phyloP scores from a whole-genome alignment of 2,113 vertebrate species.

The Scopus umbretta region DNA sequence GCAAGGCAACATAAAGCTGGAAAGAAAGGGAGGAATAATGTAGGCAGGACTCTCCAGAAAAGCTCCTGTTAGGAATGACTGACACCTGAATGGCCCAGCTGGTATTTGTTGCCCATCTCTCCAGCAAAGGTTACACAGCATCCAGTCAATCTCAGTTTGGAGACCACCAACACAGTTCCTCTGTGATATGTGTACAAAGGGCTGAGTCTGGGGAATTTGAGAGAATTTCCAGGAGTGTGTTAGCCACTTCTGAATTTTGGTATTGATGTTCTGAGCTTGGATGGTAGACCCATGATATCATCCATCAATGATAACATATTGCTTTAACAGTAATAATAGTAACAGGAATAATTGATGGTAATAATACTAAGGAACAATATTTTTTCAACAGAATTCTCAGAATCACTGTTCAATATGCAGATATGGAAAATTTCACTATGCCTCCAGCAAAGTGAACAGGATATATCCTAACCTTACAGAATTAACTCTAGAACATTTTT shows the following conservation, averaged over 20 bases:
- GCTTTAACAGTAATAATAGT: background rate
- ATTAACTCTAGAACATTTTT: background rate
- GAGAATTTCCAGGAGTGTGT: background rate
- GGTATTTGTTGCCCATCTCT: background rate
- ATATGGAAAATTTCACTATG: background rate
- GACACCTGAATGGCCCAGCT: background rate
- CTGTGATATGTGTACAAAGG: background rate
- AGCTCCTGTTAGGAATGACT: background rate
- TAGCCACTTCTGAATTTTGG: background rate
- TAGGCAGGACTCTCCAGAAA: background rate
- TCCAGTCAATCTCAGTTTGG: background rate
- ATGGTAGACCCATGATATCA: background rate
- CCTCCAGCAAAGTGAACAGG: background rate
- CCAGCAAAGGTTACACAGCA: background rate
- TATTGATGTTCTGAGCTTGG: background rate
- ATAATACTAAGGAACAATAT: background rate
- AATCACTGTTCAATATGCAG: background rate
- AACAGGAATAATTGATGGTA: background rate
- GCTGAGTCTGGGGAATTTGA: background rate
- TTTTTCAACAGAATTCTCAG: background rate
- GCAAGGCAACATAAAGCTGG: background rate
- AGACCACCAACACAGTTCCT: background rate
- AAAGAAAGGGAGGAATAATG: background rate
- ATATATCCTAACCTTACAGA: background rate
- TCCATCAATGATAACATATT: background rate